Base-by-base conservation (phyloP, 2,113 vertebrate species). In the Scomber colias region DNA sequence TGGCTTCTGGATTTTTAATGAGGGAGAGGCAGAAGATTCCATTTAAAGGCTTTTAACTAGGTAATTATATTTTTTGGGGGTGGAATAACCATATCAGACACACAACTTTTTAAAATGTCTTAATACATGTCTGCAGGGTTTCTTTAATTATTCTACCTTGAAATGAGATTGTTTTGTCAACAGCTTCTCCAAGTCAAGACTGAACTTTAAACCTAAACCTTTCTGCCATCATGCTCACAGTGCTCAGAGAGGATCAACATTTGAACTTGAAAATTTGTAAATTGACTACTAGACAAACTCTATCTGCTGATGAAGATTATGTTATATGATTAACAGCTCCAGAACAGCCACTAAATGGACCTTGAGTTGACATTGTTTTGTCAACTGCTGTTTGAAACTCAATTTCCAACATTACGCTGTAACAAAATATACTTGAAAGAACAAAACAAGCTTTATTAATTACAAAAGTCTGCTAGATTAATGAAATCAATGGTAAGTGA, bases 361-460 rank as follows among this genome's bases (percentile, higher is more conserved):
- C 11, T n/a, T 40, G 35, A 35, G 31, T 7, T 40, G 35, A 40
- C 7, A 40, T 40, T 8, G 35, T 40, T 40, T 40, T 40, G 35
- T 40, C 35, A 8, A 40, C 35, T 40, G 35, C 35, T 40, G 35
- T 40, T 14, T 16, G 14, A 24, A 71, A 40, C 16, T 48, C 13
- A 19, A 50, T 35, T 69, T 19, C 46, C 17, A 50, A 19, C n/a
- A 48, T 56, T 8, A 61, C 10, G 7, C 35, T 40, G 8, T 9
- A 2, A 40, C 35, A 40, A 40, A 40, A 40, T 9, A 40, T 9
- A 9, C 8, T 40, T 40, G 35, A 2, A 40, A 9, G 35, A 40
- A 40, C 40, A 75, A 74, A 75, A 75, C 24, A 71, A 82, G 79
- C 64, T 83, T 78, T 44, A 2, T 11, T 73, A 70, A 79, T 82